phyloP scores from a whole-genome alignment of 2,888 invertebrate species.

The Yponomeuta sedellus region DNA sequence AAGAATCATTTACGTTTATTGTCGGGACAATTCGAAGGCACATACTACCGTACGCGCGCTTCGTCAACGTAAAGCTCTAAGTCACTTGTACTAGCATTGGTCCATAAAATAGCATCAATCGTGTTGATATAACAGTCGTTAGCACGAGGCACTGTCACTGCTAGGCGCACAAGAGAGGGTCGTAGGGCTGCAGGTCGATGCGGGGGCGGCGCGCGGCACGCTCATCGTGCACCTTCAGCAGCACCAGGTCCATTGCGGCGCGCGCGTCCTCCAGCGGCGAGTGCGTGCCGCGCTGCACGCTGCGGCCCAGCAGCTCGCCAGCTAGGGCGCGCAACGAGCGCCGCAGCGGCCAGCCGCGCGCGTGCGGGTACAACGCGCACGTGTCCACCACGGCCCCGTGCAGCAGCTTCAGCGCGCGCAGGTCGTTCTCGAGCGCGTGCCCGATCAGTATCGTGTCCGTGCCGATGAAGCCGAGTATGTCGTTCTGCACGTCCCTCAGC shows the following conservation, averaged over 20 bases:
- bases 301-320: slow-evolving; percentile 82
- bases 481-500: slow-evolving; percentile 88
- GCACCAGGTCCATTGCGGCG: slow-evolving; percentile 92
- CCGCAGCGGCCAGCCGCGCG: slow-evolving; percentile 87
- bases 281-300: slow-evolving; percentile 88
- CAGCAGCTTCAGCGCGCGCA: slow-evolving; percentile 88
- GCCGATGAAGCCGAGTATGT: slow-evolving; percentile 86
- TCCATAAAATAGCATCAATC: slow-evolving; percentile 27
- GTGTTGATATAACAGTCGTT: slow-evolving; percentile 54
- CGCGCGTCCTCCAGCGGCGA: slow-evolving; percentile 95
- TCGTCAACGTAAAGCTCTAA: slow-evolving; percentile 66
- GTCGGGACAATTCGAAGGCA: slow-evolving; percentile 73
- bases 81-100: slow-evolving; percentile 42
- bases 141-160: slow-evolving; percentile 29
- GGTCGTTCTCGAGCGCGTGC: slow-evolving; percentile 96
- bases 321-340: slow-evolving; percentile 88
- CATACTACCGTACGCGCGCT: slow-evolving; percentile 68
- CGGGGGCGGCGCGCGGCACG: slow-evolving; percentile 41
- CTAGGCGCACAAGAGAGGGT: slow-evolving; percentile 66
- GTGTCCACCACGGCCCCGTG: slow-evolving; percentile 94
- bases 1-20: slow-evolving; percentile 72
- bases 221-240: slow-evolving; percentile 79
- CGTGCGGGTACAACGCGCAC: slow-evolving; percentile 90
- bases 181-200: slow-evolving; percentile 57
- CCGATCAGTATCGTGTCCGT: slow-evolving; percentile 94